These are phyloP conservation scores for Drosophila longiperda DNA, from an alignment of 2,888 invertebrate genomes.

Conservation along the genomic window DNA sequence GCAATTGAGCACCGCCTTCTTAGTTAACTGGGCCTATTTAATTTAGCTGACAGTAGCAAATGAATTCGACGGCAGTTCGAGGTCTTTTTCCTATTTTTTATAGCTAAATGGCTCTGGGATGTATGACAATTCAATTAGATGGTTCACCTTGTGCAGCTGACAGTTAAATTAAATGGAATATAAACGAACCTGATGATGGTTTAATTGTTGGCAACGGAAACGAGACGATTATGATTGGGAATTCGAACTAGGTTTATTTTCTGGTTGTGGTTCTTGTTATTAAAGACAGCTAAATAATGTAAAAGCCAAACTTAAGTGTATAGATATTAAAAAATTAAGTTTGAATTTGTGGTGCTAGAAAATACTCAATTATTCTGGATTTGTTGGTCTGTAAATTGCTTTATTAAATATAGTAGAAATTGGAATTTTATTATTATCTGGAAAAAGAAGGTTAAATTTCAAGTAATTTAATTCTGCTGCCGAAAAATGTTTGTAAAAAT, in stretches of 20 bases:
- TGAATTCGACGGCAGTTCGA: slow-evolving; percentile 41
- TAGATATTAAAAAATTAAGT: too few species aligned
- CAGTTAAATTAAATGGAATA: slow-evolving; percentile 11
- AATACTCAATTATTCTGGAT: neutral
- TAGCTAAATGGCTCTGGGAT: slow-evolving; percentile 1
- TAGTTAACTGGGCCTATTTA: slow-evolving; percentile 49
- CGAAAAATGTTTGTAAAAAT: neutral
- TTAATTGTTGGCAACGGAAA: neutral
- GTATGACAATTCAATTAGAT: slow-evolving; percentile 70
- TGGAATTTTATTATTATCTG: neutral
- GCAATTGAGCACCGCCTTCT: slow-evolving; percentile 60
- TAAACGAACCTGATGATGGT: neutral
- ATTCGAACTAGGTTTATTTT: neutral
- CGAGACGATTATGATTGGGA: neutral
- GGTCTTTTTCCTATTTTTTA: slow-evolving; percentile 31
- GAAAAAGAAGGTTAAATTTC: too few species aligned
- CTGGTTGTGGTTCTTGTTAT: neutral
- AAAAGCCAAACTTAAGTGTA: neutral
- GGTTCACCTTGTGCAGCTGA: slow-evolving; percentile 15
- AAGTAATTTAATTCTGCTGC: neutral
- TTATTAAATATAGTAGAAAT: neutral
- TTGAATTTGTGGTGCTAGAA: neutral
- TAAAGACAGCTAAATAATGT: neutral
- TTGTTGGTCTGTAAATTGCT: neutral
- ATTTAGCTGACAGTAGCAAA: slow-evolving; percentile 63